Conservation (phyloP, 2,113 vertebrate genomes). For the Harpagus bidentatus region DNA sequence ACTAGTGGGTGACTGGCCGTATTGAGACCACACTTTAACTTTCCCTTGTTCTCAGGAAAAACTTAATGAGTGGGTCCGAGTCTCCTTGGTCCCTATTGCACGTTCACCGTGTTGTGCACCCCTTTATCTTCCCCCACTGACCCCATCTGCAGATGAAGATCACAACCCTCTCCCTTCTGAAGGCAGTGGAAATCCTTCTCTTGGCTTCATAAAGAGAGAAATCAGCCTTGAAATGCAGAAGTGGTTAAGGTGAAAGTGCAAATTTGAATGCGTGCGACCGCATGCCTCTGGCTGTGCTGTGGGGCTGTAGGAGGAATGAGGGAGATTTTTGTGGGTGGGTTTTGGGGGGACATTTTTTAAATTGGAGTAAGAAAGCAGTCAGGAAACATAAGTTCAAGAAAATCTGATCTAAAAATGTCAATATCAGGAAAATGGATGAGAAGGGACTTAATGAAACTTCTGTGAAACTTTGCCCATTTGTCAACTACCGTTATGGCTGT, state of each 20-base stretch:
- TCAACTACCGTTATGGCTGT: background rate
- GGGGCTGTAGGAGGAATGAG: background rate
- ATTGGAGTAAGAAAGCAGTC: background rate
- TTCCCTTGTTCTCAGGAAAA: background rate
- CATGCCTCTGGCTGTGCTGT: background rate
- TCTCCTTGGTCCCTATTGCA: background rate
- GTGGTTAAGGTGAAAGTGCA: background rate
- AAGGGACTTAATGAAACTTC: background rate
- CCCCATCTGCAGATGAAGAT: background rate
- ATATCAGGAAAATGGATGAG: background rate
- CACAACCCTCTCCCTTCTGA: background rate
- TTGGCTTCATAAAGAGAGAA: background rate
- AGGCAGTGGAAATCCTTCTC: background rate
- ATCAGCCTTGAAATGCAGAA: background rate
- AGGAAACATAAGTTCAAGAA: background rate
- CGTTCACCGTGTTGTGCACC: accelerated
- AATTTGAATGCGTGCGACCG: too few species aligned
- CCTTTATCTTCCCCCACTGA: accelerated
- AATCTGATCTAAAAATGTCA: background rate
- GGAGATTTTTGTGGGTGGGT: background rate
- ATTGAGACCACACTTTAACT: background rate
- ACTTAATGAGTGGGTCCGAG: background rate
- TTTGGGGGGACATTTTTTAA: background rate
- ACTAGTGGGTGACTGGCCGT: background rate
- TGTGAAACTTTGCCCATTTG: background rate